Evolutionary conservation across 2,888 invertebrate species (phyloP), one percentile per base, ranked within the genome.

Genomic region (Lottia gigantea): DNA sequence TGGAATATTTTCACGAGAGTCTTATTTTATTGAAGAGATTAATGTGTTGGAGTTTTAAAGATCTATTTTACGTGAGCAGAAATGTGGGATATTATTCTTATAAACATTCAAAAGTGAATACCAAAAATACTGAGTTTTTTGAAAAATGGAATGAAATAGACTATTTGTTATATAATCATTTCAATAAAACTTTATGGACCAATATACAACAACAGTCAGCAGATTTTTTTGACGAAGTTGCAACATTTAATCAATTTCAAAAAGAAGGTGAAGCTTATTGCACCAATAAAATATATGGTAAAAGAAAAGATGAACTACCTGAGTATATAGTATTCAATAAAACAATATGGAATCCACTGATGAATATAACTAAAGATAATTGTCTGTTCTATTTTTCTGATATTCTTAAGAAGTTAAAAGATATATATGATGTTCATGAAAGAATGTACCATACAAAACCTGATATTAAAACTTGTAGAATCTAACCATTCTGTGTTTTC

Each of bases 1-100:
- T 83, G 15, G 88, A 88, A 66, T 81, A 86, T 68, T 85, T 88
- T 66, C 75, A 81, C 19, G 87, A 88, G 69, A 88, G 88, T 0
- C 67, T 88, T 55, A 76, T 88, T 61, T 74, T 88, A 23, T 77
- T 88, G 40, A 82, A 81, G 66, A 76, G 86, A 40, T 64, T 79
- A 16, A 83, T 88, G 83, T 87, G 87, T 72, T 88, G 88, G 88
- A 75, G 71, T 11, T 78, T 83, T 0, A 81, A 83, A 66, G 88
- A 88, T 71, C 84, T 88, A 19, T 47, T 88, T 1, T 85, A 82
- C 72, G 73, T 79, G 49, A 77, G 73, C 19, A 74, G 77, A n/a
- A 84, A 84, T 71, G 72, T 76, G 2, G 77, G 73, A 14, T 72
- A 74, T 0, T 79, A 82, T 62, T 66, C 68, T 3, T 71, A 72